Conservation (phyloP, 1,140 invertebrate species). For the Bombus sylvicola region DNA sequence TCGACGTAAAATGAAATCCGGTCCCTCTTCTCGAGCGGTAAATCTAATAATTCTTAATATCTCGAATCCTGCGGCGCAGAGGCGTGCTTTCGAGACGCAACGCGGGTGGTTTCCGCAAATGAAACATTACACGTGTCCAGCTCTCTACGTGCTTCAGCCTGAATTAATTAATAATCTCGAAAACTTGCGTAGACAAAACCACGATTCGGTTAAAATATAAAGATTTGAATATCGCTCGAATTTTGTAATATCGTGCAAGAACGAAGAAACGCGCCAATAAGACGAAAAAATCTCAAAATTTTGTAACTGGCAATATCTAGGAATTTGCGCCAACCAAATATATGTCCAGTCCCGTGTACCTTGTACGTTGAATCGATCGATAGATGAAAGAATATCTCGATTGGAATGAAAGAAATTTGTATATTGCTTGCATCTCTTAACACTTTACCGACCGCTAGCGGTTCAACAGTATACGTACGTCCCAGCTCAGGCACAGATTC, state of each 20-base stretch:
- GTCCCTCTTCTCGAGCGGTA: not conserved
- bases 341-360: no score
- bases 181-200: not conserved
- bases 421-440: not conserved
- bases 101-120: slow-evolving; percentile 1
- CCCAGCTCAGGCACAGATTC: no score
- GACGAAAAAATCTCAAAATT: not conserved
- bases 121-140: not conserved
- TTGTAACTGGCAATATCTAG: no score
- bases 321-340: no score
- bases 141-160: no score
- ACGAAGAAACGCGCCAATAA: not conserved
- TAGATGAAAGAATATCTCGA: no score
- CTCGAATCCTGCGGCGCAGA: not conserved
- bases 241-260: not conserved
- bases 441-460: no score
- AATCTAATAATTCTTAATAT: slow-evolving; percentile 42
- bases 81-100: not conserved
- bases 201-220: no score
- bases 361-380: no score
- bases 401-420: not conserved
- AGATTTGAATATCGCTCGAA: not conserved
- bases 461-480: no score
- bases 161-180: not conserved
- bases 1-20: slow-evolving; percentile 1